These are phyloP conservation scores for Pycnomerus fuliginosus DNA, from an alignment of 2,888 invertebrate genomes.

Conservation along the genomic window DNA sequence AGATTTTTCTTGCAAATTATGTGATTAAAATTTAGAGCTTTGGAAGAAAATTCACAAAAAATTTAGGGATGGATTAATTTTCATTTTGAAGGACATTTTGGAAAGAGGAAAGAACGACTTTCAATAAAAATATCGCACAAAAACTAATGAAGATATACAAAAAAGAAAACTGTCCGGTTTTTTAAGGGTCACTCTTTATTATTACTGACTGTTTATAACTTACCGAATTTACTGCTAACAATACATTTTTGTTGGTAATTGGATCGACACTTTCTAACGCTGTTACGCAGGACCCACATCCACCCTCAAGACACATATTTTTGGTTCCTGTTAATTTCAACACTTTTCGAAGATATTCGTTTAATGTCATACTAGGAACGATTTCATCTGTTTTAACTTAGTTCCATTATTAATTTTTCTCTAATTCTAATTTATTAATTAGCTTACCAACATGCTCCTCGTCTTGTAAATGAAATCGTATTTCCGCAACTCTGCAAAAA, in stretches of 20 bases:
- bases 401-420: neutral
- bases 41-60: too few species aligned
- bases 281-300: conserved; percentile 68
- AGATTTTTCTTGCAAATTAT: conserved; percentile 64
- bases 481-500: conserved; percentile 8
- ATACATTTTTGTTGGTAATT: too few species aligned
- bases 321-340: conserved; percentile 59
- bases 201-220: too few species aligned
- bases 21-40: too few species aligned
- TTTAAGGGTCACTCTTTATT: too few species aligned
- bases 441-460: conserved; percentile 7
- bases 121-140: too few species aligned
- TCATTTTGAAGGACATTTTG: too few species aligned
- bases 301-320: conserved; percentile 71
- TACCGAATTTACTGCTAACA: too few species aligned
- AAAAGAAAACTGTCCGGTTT: too few species aligned
- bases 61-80: too few species aligned
- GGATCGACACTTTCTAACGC: conserved; percentile 54
- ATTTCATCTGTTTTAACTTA: conserved; percentile 6
- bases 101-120: too few species aligned
- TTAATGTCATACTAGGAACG: conserved; percentile 7
- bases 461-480: conserved; percentile 10
- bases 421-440: neutral
- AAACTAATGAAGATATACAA: too few species aligned
- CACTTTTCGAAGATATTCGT: neutral